Conservation (phyloP, 2,113 vertebrate species). For the Neotoma lepida region DNA sequence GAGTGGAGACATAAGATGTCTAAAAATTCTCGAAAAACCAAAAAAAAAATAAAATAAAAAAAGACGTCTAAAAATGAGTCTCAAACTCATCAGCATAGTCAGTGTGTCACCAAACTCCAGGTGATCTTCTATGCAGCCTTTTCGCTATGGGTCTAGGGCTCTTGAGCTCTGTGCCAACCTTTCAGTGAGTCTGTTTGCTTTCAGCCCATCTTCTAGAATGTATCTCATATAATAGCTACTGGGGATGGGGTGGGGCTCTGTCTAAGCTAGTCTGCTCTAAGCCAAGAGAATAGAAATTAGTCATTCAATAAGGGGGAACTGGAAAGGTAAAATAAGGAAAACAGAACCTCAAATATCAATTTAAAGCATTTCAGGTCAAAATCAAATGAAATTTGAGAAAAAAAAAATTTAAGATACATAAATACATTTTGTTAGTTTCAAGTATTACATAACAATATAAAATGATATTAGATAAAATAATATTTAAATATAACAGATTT, state of each 20-base stretch:
- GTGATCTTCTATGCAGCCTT: no score
- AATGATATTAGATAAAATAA: background rate
- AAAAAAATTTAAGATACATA: background rate
- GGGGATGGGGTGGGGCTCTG: background rate
- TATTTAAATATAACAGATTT: background rate
- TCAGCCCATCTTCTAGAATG: background rate
- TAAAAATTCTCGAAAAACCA: no score
- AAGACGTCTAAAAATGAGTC: background rate
- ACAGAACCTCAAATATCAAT: background rate
- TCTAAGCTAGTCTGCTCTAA: background rate
- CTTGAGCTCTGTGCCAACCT: no score
- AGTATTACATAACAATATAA: background rate
- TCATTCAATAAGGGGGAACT: background rate
- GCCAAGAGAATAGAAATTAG: background rate
- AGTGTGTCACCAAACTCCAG: background rate
- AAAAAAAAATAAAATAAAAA: no score
- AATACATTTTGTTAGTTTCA: background rate
- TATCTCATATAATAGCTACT: background rate
- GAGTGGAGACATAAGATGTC: background rate
- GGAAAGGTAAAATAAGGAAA: background rate
- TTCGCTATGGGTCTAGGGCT: background rate
- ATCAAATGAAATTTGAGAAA: background rate
- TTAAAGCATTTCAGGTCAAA: background rate
- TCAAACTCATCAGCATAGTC: background rate
- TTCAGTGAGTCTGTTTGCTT: background rate